phyloP scores from a whole-genome alignment of 2,888 invertebrate genomes.

The Drosophila nr. perissopoda region DNA sequence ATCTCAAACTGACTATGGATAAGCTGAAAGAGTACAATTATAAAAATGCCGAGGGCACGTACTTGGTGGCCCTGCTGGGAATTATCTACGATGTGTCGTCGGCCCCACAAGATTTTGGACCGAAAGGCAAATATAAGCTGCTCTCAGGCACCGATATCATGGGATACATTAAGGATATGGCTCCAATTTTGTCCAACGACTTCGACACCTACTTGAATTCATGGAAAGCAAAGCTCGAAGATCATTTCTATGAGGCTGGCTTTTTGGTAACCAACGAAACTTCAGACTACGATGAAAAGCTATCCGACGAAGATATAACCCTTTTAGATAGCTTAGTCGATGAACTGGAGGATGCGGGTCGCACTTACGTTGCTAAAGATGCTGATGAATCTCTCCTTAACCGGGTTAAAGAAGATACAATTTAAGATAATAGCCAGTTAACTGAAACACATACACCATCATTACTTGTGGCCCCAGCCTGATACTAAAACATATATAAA shows the following conservation, averaged over 20 bases:
- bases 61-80: slow-evolving; percentile 40
- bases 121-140: slow-evolving; percentile 16
- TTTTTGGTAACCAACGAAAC: neutral
- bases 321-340: neutral
- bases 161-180: slow-evolving; percentile 3
- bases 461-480: slow-evolving; percentile 5
- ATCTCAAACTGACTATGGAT: slow-evolving; percentile 20
- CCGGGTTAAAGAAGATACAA: neutral
- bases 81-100: slow-evolving; percentile 57
- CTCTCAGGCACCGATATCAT: slow-evolving; percentile 53
- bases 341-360: neutral
- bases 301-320: neutral
- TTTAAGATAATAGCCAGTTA: neutral
- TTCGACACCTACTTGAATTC: neutral
- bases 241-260: slow-evolving; percentile 48
- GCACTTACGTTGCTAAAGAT: neutral
- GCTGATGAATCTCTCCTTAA: neutral
- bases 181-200: neutral
- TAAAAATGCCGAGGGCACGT: slow-evolving; percentile 3
- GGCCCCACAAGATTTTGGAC: slow-evolving; percentile 52
- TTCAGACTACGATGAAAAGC: neutral
- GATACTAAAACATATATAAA: slow-evolving; percentile 52
- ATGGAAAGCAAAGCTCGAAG: slow-evolving; percentile 46
- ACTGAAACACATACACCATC: no score
- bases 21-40: slow-evolving; percentile 32